phyloP scores from a whole-genome alignment of 2,113 vertebrate species.

The Ranitomeya imitator region DNA sequence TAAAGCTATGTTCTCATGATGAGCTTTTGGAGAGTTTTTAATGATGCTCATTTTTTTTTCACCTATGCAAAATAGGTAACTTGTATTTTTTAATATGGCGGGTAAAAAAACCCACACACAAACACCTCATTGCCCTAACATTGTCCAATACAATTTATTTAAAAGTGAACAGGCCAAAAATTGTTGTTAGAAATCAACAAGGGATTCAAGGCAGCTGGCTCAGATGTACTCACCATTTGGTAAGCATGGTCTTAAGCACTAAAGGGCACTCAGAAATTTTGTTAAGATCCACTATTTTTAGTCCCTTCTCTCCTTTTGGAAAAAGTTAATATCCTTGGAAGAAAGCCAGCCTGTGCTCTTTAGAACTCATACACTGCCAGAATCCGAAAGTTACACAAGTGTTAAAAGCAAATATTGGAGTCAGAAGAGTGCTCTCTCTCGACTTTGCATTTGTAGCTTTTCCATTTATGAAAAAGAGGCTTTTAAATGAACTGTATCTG shows the following conservation, averaged over 20 bases:
- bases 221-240: background rate
- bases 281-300: slow-evolving; percentile 1
- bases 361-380: slow-evolving; percentile 27
- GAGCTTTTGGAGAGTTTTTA: too few relatives aligned
- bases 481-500: slow-evolving; percentile 49
- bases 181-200: background rate
- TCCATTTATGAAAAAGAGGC: slow-evolving; percentile 18
- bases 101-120: too few relatives aligned
- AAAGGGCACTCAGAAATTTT: background rate
- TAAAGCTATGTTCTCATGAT: too few relatives aligned
- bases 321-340: background rate
- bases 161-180: too few relatives aligned
- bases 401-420: slow-evolving; percentile 48
- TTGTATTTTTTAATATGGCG: too few relatives aligned
- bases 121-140: too few relatives aligned
- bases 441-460: slow-evolving; percentile 34
- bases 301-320: background rate
- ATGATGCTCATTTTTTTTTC: too few relatives aligned
- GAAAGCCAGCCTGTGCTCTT: slow-evolving; percentile 19
- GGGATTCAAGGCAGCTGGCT: background rate
- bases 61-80: too few relatives aligned
- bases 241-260: background rate
- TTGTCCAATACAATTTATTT: too few relatives aligned
- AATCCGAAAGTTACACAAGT: slow-evolving; percentile 44
- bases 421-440: slow-evolving; percentile 2